Evolutionary conservation across 2,797 vertebrate species (phyloP), one percentile per base, ranked within the genome.

Genomic region (Poeciliopsis infans): DNA sequence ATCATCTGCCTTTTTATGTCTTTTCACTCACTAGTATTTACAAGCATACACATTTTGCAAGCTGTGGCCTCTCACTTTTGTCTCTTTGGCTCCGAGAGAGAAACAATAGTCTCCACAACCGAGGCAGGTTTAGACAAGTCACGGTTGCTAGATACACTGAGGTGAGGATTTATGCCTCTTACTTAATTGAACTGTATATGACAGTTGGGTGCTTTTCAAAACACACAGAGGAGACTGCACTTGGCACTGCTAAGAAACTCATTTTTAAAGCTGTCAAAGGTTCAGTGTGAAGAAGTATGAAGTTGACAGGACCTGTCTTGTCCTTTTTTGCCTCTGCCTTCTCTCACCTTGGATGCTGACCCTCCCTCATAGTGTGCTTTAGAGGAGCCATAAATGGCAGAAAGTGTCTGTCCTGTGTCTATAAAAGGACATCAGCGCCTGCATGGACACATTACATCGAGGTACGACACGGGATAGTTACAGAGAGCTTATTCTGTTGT

Each of bases 381-480:
- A 43, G 66, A 86, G 83, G 71, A 91, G 80, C 96, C 95, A 92
- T 96, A 96, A 94, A 96, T 95, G 96, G 95, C 90, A 95, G 92
- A 94, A 94, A 92, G 88, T 91, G 92, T 93, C 85, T 82, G 91
- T 90, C 84, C 78, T 79, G 83, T 88, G 93, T 86, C 95, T 95
- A 94, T 95, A 96, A 96, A 96, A 95, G 95, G 95, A 93, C 39
- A 85, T 46, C 74, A 55, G 84, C 81, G 74, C 81, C 68, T 82
- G 79, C 25, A 88, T 47, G 77, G 80, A 90, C 88, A 83, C 85
- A 84, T 84, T 71, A 55, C 5, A 20, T 75, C 91, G 87, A 95
- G 94, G 94, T 93, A 94, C 4, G 69, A 80, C 77, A 74, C 75
- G 79, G 81, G 84, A 6, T 5, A 87, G 80, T 81, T 82, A 75